Percentiles rank a stretch among this genome's conserved stretches.
phyloP scores from a whole-genome alignment of 2,113 vertebrate species.

The Clarias macrocephalus region DNA sequence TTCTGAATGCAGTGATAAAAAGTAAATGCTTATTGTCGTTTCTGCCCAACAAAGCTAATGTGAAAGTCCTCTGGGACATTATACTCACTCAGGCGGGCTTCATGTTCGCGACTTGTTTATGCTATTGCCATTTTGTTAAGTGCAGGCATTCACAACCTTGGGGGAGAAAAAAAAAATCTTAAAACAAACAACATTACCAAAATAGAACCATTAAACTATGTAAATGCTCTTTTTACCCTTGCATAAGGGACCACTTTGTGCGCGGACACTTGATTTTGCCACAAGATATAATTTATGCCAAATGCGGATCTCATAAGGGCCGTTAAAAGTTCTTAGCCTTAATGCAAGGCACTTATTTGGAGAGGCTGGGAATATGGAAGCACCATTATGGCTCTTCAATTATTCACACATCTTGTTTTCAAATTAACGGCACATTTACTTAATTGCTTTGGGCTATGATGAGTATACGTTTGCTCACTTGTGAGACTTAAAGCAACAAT shows the following conservation, averaged over 20 bases:
- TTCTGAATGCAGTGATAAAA: not conserved
- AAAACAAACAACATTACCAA: slow-evolving; percentile 32
- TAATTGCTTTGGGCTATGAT: slow-evolving; percentile 38
- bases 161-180: not conserved
- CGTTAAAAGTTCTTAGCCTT: slow-evolving; percentile 42
- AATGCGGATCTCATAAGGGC: slow-evolving; percentile 17
- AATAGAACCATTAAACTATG: slow-evolving; percentile 38
- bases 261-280: slow-evolving; percentile 6
- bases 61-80: not conserved
- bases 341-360: slow-evolving; percentile 30
- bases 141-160: slow-evolving; percentile 22
- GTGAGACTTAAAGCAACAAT: slow-evolving; percentile 3
- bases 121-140: slow-evolving; percentile 30
- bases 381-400: slow-evolving; percentile 25
- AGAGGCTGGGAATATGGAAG: slow-evolving; percentile 9
- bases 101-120: slow-evolving; percentile 38
- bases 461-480: not conserved
- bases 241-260: not conserved
- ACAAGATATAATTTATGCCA: slow-evolving; percentile 19
- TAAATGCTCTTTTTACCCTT: slow-evolving; percentile 26
- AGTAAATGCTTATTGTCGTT: not conserved
- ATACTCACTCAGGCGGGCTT: not conserved
- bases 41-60: not conserved
- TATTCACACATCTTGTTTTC: slow-evolving; percentile 32
- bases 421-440: slow-evolving; percentile 39